Evolutionary conservation across 2,113 vertebrate genomes (phyloP), one percentile per base, ranked within the genome.

Genomic region (Clupea harengus): DNA sequence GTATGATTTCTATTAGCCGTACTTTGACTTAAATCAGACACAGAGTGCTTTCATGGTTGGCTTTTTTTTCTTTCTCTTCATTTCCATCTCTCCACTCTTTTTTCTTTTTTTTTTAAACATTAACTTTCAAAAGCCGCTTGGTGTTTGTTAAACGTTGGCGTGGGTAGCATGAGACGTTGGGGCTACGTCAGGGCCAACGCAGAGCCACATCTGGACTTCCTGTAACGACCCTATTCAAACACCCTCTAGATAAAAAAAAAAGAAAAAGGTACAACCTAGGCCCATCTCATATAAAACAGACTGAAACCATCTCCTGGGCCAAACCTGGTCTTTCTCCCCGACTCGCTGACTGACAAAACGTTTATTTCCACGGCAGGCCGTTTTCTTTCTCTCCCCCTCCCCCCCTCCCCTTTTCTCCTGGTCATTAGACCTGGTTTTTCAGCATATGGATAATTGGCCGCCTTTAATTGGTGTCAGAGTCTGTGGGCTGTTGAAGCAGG

Each of bases 381-480:
- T 78, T 78, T 75, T 75, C 10, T 5, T 75, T 75, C 28, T 78
- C 28, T 4, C 28, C 4, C 3, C 28, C 13, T 11, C 13, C 5
- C 6, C 15, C 2, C 32, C 15, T 15, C 10, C 0, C 3, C 5
- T 39, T 78, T 44, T 32, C 72, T 78, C 72, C 72, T 13, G 32
- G 72, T 86, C 82, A 83, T 86, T 86, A 80, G 83, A 86, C 82
- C 80, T 78, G 72, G 72, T 78, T 78, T 86, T 86, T 86, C 86
- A 86, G 67, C 82, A 54, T 72, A 44, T 50, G 84, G 84, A 83
- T 86, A 86, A 86, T 83, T 83, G 86, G 54, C 39, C 28, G 83
- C 82, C 80, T 83, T 86, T 86, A 86, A 86, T 86, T 86, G 85
- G 85, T 86, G 85, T 83, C 85, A 86, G 82, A 83, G 67, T 83